phyloP scores from a whole-genome alignment of 2,797 vertebrate genomes.

The Rhadinocentrus ornatus region DNA sequence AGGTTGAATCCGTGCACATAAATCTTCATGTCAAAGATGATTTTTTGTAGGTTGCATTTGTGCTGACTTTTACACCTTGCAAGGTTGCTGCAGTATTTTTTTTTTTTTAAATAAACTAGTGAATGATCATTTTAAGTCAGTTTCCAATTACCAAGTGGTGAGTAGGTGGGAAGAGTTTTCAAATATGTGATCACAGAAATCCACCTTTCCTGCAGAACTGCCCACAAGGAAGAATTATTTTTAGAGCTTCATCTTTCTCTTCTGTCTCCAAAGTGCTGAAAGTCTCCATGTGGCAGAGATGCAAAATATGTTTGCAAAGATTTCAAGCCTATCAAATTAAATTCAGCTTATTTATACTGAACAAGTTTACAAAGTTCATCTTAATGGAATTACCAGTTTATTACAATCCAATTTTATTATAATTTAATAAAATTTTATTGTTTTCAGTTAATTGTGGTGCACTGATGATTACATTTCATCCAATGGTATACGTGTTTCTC shows the following conservation, averaged over 20 bases:
- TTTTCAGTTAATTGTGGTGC: no score
- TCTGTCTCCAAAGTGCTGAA: conserved; percentile 30
- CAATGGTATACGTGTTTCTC: no score
- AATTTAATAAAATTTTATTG: no score
- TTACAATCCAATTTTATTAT: no score
- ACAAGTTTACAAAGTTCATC: no score
- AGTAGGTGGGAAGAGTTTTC: conserved; percentile 67
- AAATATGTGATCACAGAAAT: conserved; percentile 52
- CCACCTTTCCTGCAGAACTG: conserved; percentile 47
- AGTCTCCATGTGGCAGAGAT: not conserved
- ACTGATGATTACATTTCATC: no score
- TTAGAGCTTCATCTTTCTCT: conserved; percentile 27
- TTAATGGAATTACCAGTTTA: no score
- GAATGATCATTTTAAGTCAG: conserved; percentile 41
- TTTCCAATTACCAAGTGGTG: conserved; percentile 66
- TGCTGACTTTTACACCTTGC: not conserved
- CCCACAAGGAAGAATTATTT: conserved; percentile 44
- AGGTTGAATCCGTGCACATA: not conserved
- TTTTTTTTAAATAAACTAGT: conserved; percentile 42
- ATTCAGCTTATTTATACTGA: no score
- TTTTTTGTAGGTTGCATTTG: not conserved
- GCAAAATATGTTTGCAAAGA: no score
- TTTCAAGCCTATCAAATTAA: no score
- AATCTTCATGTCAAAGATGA: not conserved
- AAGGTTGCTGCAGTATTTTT: not conserved